These are phyloP conservation scores for Trichoplusia ni DNA, from an alignment of 1,140 invertebrate genomes.

Conservation along the genomic window DNA sequence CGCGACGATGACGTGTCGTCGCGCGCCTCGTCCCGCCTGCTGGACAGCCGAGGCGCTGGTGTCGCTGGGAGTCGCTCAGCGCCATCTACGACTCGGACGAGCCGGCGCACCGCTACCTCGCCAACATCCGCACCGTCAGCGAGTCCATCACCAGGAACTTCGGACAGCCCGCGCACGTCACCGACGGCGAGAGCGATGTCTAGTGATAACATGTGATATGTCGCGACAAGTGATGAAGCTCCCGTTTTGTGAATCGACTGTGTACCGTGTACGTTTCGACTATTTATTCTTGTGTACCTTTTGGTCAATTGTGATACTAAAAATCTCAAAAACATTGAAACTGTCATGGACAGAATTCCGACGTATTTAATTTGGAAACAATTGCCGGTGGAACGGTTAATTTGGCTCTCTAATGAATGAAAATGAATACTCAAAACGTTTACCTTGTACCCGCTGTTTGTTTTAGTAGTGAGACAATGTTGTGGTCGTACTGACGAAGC, in stretches of 20 bases:
- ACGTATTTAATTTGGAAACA: constrained; percentile 1
- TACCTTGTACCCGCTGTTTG: constrained; percentile 15
- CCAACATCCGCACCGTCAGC: constrained; percentile 88
- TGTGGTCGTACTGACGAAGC: neutral
- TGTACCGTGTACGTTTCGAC: constrained; percentile 17
- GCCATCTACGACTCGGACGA: constrained; percentile 93
- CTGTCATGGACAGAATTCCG: constrained; percentile 22
- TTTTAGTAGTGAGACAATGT: neutral
- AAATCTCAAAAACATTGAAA: constrained; percentile 40
- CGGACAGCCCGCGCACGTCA: constrained; percentile 85
- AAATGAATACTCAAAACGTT: constrained; percentile 61
- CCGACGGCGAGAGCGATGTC: constrained; percentile 85
- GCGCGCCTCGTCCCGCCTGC: constrained; percentile 88
- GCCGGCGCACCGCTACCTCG: constrained; percentile 87
- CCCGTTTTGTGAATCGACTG: constrained; percentile 29
- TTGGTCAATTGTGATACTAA: constrained; percentile 47
- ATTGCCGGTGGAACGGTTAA: constrained; percentile 18
- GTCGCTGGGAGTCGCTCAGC: constrained; percentile 89
- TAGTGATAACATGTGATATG: no score
- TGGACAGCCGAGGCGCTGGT: constrained; percentile 89
- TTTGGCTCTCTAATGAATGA: constrained; percentile 55
- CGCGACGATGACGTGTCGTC: constrained; percentile 90
- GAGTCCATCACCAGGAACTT: constrained; percentile 89
- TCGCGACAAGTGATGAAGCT: no score
- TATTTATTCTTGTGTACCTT: constrained; percentile 31